Evolutionary conservation across 1,140 invertebrate species (phyloP), one percentile per base, ranked within the genome.

Genomic region (Ips typographus): DNA sequence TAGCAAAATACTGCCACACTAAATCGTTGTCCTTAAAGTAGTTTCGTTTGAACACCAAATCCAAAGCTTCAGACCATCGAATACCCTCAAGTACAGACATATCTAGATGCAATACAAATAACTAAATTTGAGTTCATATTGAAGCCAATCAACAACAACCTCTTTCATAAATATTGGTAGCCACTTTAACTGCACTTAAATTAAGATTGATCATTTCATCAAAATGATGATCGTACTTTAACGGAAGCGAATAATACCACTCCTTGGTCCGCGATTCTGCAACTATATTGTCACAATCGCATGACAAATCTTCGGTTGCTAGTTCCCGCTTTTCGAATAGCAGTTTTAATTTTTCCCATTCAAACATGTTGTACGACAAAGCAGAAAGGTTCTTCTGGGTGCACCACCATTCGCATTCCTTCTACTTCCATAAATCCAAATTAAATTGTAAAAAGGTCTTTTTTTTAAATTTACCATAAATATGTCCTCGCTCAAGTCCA

Each of bases 1-100:
- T 95, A 6, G 95, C 94, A 81, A 98, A 98, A 80, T 96, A 98
- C 82, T 99, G 97, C 94, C 94, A 98, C 0, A 91, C 89, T 4
- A 98, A 82, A 0, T 93, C 91, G 1, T 92, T 91, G 85, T 98
- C 94, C 1, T 89, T 85, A 58, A 90, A 85, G 74, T 92, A 92
- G 81, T 98, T 98, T 73, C 91, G 87, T 68, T 83, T 85, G 79
- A 98, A 99, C 0, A 90, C 87, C 40, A 91, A 83, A 79, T 97
- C 94, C 40, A 99, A 82, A 3, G 82, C 81, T 78, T 92, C 90
- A 0, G 94, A 94, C 95, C 95, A 98, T 68, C 75, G 66, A 6
- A 78, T 73, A 42, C 77, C 78, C 63, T 79, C 77, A 2, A 80
- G 58, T 22, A 79, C 69, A 36, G 71, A 53, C 41, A 74, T 69